Evolutionary conservation across 2,797 vertebrate species (phyloP).

Genomic region (Caiman crocodilus): DNA sequence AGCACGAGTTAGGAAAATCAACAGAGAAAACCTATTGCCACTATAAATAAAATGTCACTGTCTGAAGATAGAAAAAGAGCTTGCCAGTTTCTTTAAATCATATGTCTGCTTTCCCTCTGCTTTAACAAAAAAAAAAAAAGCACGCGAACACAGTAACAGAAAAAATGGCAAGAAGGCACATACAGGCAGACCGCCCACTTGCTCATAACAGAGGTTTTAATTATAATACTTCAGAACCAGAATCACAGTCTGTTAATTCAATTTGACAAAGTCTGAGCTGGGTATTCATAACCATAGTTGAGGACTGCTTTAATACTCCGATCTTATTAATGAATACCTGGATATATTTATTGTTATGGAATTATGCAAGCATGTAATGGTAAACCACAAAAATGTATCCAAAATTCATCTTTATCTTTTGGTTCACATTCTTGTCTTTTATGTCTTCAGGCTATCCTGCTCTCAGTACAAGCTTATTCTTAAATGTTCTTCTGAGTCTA

Average conservation of each 20-base stretch:
- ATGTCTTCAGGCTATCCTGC: not conserved
- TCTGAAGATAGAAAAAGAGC: not conserved
- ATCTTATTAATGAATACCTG: not conserved
- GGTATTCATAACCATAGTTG: not conserved
- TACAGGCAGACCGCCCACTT: not conserved
- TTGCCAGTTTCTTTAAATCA: not conserved
- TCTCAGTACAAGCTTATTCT: not conserved
- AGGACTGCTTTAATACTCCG: not conserved
- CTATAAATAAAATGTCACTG: not conserved
- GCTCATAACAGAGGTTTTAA: not conserved
- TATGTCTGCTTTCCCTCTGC: not conserved
- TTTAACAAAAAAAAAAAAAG: not conserved
- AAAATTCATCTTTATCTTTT: not conserved
- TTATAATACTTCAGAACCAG: not conserved
- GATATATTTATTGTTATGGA: not conserved
- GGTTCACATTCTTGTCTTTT: not conserved
- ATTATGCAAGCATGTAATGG: not conserved
- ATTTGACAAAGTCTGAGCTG: not conserved
- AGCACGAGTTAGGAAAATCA: rapidly evolving
- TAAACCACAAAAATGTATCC: not conserved
- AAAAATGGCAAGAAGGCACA: rapidly evolving
- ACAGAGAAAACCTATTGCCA: not conserved
- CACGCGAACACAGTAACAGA: not conserved
- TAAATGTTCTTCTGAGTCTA: not conserved
- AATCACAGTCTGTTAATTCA: not conserved